Base-by-base conservation (phyloP, 1,140 invertebrate species). In the Melitaea cinxia region DNA sequence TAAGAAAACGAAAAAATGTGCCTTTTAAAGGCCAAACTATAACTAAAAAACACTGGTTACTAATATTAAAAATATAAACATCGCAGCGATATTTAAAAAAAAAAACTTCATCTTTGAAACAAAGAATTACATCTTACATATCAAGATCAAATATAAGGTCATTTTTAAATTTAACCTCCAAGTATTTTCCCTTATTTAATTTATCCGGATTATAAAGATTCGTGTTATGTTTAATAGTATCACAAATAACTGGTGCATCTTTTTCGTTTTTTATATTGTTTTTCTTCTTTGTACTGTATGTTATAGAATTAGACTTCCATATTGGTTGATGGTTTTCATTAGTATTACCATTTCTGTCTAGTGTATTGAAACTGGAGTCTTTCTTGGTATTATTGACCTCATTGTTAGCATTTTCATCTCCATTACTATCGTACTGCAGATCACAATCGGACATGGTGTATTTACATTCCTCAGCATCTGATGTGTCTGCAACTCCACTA, bases 131-230 rank as follows among this genome's bases (percentile, higher is more conserved):
- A 69, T 54, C 77, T 91, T 80, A 92, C 89, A 92, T 92, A 69
- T 92, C 91, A 65, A 92, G 85, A 82, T 92, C 90, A 73, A 92
- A 92, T 78, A 92, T 91, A 80, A 92, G 89, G 87, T 92, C 91
- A 69, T 91, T 92, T 77, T 91, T 92, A 70, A 92, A 92, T 62
- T 73, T 81, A 23, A 92, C 83, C 77, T 92, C 91, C 70, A 79
- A 72, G 54, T 92, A 91, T 73, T 89, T 78, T 19, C 91, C 91
- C 58, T 91, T 91, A 70, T 89, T 88, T 63, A 89, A 78, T 39
- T 83, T 88, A 14, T 89, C 80, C 1, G 89, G 89, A 53, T 91
- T 76, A 50, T 91, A 91, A 35, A 89, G 68, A 53, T 84, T 57
- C 6, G 83, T 83, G 28, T 80, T 85, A 71, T 91, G 87, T 79